These are phyloP conservation scores for Semotilus atromaculatus DNA, from an alignment of 2,797 vertebrate genomes.

Conservation along the genomic window DNA sequence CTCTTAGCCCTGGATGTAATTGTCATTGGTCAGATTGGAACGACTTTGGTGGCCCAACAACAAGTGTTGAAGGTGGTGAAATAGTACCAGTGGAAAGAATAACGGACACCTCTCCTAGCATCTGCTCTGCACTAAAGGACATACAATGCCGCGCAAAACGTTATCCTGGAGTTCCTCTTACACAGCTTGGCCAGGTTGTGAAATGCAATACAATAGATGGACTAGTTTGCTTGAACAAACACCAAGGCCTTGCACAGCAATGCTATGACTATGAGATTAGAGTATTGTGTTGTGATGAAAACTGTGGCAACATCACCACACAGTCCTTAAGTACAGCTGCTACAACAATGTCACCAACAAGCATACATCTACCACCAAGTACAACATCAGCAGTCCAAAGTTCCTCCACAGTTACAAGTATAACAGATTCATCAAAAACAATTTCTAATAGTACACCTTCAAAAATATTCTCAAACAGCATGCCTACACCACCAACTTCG, in stretches of 20 bases:
- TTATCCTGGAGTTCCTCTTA: conserved; percentile 13
- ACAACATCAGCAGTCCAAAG: no score
- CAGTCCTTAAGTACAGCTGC: not conserved
- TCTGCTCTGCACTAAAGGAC: not conserved
- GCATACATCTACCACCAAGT: not conserved
- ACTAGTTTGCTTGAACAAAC: conserved; percentile 40
- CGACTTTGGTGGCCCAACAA: conserved; percentile 16
- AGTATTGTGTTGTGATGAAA: conserved; percentile 34
- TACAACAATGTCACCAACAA: not conserved
- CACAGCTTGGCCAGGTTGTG: conserved; percentile 34
- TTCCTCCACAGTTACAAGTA: no score
- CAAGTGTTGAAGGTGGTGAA: conserved; percentile 18
- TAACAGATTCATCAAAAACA: no score
- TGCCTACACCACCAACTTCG: not conserved
- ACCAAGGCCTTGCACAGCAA: conserved; percentile 23
- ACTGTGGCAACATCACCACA: not conserved
- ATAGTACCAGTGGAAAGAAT: conserved; percentile 39
- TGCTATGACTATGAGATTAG: conserved; percentile 50
- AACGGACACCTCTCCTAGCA: conserved; percentile 4
- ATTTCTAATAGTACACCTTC: no score
- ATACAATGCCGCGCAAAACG: conserved; percentile 42
- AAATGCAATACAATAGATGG: conserved; percentile 20
- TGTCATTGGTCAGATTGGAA: conserved; percentile 48
- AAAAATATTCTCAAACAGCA: not conserved
- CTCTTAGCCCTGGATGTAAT: not conserved